Conservation (phyloP, 2,888 invertebrate genomes). For the Leucoma salicis region DNA sequence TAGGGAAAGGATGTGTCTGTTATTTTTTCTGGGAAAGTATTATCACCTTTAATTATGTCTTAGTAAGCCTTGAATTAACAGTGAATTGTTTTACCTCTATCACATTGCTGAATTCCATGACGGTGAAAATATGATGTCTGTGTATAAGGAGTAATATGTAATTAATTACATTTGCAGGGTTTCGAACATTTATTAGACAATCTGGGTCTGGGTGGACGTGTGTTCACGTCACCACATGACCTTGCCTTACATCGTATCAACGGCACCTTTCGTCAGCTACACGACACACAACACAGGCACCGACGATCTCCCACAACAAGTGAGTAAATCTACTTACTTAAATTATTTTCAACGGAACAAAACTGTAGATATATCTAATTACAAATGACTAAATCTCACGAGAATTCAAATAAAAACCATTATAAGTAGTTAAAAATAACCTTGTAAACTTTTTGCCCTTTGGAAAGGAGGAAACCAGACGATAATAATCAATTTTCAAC, state of each 20-base stretch:
- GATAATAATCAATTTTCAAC: too few species aligned
- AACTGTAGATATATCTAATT: not conserved
- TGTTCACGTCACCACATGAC: conserved; percentile 81
- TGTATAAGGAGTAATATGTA: not conserved
- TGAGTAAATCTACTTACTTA: conserved; percentile 14
- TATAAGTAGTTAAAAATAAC: conserved; percentile 2
- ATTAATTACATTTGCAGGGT: conserved; percentile 70
- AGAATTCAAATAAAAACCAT: too few species aligned
- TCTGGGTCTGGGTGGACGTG: conserved; percentile 84
- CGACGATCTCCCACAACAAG: conserved; percentile 51
- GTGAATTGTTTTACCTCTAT: too few species aligned
- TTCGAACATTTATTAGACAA: conserved; percentile 86
- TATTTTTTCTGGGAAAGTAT: too few species aligned
- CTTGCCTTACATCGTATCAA: conserved; percentile 76
- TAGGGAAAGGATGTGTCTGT: too few species aligned
- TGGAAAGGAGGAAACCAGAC: conserved; percentile 30
- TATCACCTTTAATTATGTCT: too few species aligned
- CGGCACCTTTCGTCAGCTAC: conserved; percentile 76
- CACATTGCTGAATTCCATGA: too few species aligned
- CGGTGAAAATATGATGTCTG: too few species aligned
- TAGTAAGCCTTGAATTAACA: too few species aligned
- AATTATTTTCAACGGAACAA: not conserved
- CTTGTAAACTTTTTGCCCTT: conserved; percentile 17
- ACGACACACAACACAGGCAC: conserved; percentile 76
- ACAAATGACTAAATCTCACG: too few species aligned